Percentiles rank a stretch among this genome's conserved stretches.
Evolutionary conservation across 2,888 invertebrate genomes (phyloP).

Genomic region (Caenorhabditis drosophilae): DNA sequence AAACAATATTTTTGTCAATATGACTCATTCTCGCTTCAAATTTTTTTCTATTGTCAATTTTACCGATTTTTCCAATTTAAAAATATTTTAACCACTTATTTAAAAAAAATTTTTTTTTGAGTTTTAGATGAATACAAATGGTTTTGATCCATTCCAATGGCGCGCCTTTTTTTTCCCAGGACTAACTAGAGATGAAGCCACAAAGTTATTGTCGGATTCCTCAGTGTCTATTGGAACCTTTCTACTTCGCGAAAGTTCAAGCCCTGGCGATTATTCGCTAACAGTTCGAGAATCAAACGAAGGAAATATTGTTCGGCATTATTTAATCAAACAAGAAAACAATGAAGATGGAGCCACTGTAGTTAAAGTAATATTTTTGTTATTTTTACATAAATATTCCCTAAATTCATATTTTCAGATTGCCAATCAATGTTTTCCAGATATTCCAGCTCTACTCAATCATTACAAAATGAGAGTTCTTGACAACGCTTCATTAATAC

Average conservation of each 20-base stretch:
- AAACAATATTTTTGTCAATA: too few relatives aligned
- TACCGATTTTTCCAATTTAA: too few relatives aligned
- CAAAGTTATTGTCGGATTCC: slow-evolving; percentile 27
- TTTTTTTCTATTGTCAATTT: too few relatives aligned
- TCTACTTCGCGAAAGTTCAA: slow-evolving; percentile 56
- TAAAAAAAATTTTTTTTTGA: too few relatives aligned
- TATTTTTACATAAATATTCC: too few relatives aligned
- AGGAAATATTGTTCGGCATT: slow-evolving; percentile 49
- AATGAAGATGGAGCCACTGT: slow-evolving; percentile 45
- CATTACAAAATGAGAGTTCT: slow-evolving; percentile 95
- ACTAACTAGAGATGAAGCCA: slow-evolving; percentile 59
- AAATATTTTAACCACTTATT: too few relatives aligned
- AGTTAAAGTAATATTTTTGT: slow-evolving; percentile 37
- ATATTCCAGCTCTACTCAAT: slow-evolving; percentile 85
- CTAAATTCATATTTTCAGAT: too few relatives aligned
- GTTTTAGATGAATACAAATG: slow-evolving; percentile 13
- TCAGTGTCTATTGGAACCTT: slow-evolving; percentile 56
- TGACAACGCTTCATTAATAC: slow-evolving; percentile 90
- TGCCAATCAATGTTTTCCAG: slow-evolving; percentile 90
- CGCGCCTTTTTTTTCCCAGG: slow-evolving; percentile 54
- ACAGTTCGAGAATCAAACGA: slow-evolving; percentile 48
- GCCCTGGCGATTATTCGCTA: slow-evolving; percentile 54
- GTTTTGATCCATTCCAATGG: slow-evolving; percentile 63
- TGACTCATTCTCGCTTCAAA: too few relatives aligned
- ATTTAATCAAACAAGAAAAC: slow-evolving; percentile 53